These are phyloP conservation scores for Pseudococcus longispinus DNA, from an alignment of 2,888 invertebrate species.

Conservation along the genomic window DNA sequence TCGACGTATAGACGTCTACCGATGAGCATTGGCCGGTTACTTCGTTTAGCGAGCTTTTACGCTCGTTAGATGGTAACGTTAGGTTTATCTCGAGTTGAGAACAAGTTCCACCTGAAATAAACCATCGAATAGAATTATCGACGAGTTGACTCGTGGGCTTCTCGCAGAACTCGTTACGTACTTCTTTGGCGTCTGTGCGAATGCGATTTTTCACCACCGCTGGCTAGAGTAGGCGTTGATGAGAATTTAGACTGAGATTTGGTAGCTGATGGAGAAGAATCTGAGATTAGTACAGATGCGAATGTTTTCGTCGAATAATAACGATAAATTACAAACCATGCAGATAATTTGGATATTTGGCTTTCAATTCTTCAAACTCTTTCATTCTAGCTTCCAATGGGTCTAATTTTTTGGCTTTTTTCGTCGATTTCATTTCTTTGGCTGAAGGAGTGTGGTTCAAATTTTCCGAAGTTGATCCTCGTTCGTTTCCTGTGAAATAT, in stretches of 20 bases:
- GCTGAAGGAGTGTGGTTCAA: background rate
- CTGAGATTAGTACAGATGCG: background rate
- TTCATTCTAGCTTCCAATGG: conserved; percentile 15
- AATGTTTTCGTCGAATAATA: background rate
- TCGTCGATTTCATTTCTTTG: conserved; percentile 4
- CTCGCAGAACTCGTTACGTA: background rate
- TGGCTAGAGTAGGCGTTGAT: conserved; percentile 36
- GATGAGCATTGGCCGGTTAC: background rate
- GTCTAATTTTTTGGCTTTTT: background rate
- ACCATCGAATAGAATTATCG: background rate
- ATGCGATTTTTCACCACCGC: conserved; percentile 8
- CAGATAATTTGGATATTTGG: conserved; percentile 45
- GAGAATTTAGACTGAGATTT: conserved; percentile 47
- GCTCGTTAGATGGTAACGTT: conserved; percentile 17
- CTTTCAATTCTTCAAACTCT: conserved; percentile 39
- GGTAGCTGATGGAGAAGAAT: conserved; percentile 16
- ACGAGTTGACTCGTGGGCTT: background rate
- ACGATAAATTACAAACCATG: background rate
- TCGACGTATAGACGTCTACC: conserved; percentile 34
- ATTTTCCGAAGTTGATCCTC: background rate
- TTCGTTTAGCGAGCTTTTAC: conserved; percentile 14
- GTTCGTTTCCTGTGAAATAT: background rate
- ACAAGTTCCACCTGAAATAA: conserved; percentile 41
- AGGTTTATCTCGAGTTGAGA: conserved; percentile 46
- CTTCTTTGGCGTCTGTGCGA: conserved; percentile 47